Conservation (phyloP, 92 coral and sea anemone species). For the Palythoa heliodiscus region DNA sequence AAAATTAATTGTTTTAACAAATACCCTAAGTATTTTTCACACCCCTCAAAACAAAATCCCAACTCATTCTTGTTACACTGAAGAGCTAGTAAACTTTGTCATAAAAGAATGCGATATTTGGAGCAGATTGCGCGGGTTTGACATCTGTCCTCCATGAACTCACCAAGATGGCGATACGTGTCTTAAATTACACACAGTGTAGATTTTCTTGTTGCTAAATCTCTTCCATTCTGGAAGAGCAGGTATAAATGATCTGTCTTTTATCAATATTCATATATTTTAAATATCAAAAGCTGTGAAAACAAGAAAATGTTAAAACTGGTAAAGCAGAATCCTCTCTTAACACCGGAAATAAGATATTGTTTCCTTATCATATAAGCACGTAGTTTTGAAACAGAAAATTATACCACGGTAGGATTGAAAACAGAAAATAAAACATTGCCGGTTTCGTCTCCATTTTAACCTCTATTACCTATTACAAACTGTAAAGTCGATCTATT, state of each 20-base stretch:
- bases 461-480: too few species aligned
- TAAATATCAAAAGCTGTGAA: constrained; percentile 13
- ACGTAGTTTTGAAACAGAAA: too few species aligned
- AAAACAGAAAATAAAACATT: background rate
- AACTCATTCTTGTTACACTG: too few species aligned
- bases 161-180: constrained; percentile 38
- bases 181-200: constrained; percentile 62
- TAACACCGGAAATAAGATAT: too few species aligned
- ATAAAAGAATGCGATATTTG: background rate
- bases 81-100: background rate
- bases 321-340: too few species aligned
- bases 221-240: constrained; percentile 36
- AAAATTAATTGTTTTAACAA: too few species aligned
- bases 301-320: background rate
- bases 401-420: background rate
- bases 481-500: too few species aligned
- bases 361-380: too few species aligned
- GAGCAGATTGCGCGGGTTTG: background rate
- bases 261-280: background rate
- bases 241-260: background rate
- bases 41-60: too few species aligned
- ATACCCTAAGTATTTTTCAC: too few species aligned
- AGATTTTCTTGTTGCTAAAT: constrained; percentile 47
- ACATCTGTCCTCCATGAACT: background rate
- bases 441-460: background rate